phyloP scores from a whole-genome alignment of 2,113 vertebrate species.

The Pachypanchax playfairii region DNA sequence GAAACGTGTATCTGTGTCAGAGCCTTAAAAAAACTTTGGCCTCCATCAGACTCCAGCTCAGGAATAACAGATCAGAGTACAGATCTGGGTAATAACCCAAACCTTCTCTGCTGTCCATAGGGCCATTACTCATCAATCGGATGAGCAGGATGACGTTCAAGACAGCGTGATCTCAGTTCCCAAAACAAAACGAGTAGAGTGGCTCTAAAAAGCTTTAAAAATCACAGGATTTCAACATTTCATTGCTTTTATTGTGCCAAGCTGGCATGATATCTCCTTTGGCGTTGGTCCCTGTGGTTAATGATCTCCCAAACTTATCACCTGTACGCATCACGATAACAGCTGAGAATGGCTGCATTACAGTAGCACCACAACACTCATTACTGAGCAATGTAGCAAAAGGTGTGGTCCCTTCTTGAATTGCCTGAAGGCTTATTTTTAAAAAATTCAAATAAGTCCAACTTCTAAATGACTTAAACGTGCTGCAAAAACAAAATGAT shows the following conservation, averaged over 20 bases:
- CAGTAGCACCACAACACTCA: constrained; percentile 15
- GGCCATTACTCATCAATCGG: no score
- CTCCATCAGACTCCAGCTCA: background rate
- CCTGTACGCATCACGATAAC: constrained; percentile 1
- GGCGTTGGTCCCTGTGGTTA: constrained; percentile 20
- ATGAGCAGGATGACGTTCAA: no score
- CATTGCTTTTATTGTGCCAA: background rate
- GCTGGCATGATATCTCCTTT: background rate
- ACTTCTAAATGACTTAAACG: no score
- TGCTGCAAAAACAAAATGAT: no score
- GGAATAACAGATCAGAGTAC: no score
- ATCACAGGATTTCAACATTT: no score
- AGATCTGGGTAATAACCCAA: background rate
- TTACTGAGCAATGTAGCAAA: constrained; percentile 26
- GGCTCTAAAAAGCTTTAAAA: no score
- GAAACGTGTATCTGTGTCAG: constrained; percentile 5
- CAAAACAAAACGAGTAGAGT: no score
- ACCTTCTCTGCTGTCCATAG: background rate
- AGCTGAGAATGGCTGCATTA: constrained; percentile 5
- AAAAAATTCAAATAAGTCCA: background rate
- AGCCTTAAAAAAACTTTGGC: background rate
- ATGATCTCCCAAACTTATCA: constrained; percentile 18
- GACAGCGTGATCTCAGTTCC: no score
- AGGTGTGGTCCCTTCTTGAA: constrained; percentile 41
- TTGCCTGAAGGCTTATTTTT: no score